Evolutionary conservation across 2,888 invertebrate genomes (phyloP).

Genomic region (Stenoptilia bipunctidactyla): DNA sequence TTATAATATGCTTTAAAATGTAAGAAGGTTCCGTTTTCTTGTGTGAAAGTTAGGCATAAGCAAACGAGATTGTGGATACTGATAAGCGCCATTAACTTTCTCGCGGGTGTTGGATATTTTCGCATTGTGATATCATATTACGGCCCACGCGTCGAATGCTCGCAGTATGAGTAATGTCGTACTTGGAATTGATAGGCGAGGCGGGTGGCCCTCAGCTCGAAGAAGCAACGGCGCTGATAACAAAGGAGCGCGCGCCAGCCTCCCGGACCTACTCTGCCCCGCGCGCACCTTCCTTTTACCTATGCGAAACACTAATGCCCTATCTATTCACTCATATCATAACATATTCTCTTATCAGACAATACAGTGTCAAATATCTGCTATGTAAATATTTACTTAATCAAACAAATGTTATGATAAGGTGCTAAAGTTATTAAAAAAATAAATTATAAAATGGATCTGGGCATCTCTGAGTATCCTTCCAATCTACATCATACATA

Average conservation of each 20-base stretch:
- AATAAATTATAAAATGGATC: not conserved
- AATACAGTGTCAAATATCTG: constrained; percentile 3
- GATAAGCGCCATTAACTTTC: constrained; percentile 74
- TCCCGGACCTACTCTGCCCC: constrained; percentile 22
- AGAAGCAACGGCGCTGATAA: constrained; percentile 59
- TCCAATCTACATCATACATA: constrained; percentile 30
- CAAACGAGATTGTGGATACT: constrained; percentile 70
- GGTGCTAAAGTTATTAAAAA: not conserved
- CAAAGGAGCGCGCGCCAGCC: constrained; percentile 50
- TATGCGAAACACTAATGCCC: constrained; percentile 17
- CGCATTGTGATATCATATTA: constrained; percentile 74
- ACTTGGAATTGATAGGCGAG: constrained; percentile 65
- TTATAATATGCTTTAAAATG: constrained; percentile 28
- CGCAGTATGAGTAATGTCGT: constrained; percentile 68
- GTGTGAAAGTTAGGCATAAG: constrained; percentile 69
- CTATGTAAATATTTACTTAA: constrained; percentile 1
- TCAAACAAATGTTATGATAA: not conserved
- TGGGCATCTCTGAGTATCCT: constrained; percentile 9
- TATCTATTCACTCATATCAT: constrained; percentile 23
- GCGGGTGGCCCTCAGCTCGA: constrained; percentile 40
- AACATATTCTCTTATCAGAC: constrained; percentile 21
- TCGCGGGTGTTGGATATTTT: constrained; percentile 73
- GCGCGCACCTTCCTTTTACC: constrained; percentile 17
- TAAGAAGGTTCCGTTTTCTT: constrained; percentile 50
- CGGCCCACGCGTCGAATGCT: constrained; percentile 68